Percentiles rank a stretch among this genome's conserved stretches.
Conservation (phyloP, 2,113 vertebrate genomes). For the Scartelaos histophorus region DNA sequence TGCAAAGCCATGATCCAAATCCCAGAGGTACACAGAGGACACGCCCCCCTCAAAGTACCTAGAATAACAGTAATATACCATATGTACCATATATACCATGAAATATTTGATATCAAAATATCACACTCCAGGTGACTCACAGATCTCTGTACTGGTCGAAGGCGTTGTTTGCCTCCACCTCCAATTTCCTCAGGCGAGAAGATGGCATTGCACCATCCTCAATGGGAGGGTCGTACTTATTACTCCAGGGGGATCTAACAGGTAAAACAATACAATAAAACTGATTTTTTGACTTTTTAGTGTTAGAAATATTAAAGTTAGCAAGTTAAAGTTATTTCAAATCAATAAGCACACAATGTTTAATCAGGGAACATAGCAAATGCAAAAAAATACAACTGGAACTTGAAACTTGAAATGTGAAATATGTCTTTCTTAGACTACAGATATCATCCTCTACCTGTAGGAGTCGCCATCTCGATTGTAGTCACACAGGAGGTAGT, state of each 20-base stretch:
- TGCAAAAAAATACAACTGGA: no score
- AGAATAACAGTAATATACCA: constrained; percentile 15
- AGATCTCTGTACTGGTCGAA: constrained; percentile 99
- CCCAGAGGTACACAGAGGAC: constrained; percentile 99
- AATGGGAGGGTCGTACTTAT: constrained; percentile 97
- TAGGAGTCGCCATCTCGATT: constrained; percentile 99
- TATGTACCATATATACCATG: no score
- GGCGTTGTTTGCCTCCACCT: constrained; percentile 98
- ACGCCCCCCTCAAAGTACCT: constrained; percentile 99
- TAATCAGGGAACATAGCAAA: not conserved
- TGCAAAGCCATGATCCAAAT: constrained; percentile 98
- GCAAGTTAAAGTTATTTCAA: not conserved
- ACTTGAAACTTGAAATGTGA: no score
- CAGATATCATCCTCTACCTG: constrained; percentile 76
- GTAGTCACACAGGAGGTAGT: constrained; percentile 98
- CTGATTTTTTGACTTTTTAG: not conserved
- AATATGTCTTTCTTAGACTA: not conserved
- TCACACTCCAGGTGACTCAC: constrained; percentile 48
- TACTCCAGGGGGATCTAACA: constrained; percentile 96
- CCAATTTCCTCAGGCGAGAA: constrained; percentile 93
- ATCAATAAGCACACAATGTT: not conserved
- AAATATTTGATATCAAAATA: not conserved
- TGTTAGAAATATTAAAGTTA: not conserved
- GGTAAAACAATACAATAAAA: not conserved
- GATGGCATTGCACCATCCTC: constrained; percentile 99